A percentile compares a stretch with the other conserved stretches of the same genome.
These are phyloP conservation scores for Chiroxiphia lanceolata DNA, from an alignment of 2,797 vertebrate genomes.

Conservation along the genomic window DNA sequence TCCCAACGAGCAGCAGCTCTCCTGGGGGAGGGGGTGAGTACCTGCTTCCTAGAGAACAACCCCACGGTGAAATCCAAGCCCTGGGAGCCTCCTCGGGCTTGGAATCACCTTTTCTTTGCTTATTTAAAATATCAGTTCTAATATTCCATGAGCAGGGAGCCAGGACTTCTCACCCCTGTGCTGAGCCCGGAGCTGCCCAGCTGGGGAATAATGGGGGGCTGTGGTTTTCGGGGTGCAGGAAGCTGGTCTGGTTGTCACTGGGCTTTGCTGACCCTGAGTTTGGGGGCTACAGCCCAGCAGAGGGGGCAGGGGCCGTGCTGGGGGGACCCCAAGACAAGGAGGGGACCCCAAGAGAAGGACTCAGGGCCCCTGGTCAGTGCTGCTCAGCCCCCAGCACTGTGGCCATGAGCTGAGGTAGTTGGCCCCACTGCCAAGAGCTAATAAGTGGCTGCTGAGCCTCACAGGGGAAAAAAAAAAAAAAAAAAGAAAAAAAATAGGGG, in stretches of 20 bases:
- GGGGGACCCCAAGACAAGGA: neutral
- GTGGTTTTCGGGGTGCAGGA: neutral
- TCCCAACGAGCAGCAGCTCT: fast-evolving
- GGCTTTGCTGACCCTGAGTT: neutral
- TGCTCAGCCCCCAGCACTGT: neutral
- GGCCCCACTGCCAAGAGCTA: neutral
- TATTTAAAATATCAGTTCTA: neutral
- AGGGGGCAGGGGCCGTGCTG: neutral
- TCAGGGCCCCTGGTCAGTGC: neutral
- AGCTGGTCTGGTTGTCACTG: neutral
- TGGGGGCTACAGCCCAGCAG: neutral
- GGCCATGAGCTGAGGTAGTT: neutral
- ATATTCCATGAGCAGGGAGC: neutral
- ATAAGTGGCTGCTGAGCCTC: neutral
- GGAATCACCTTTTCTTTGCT: neutral
- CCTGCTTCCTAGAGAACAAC: neutral
- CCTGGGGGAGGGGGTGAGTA: neutral
- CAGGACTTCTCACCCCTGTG: neutral
- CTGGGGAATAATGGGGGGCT: neutral
- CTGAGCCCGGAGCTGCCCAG: neutral
- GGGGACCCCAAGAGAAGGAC: too few species aligned
- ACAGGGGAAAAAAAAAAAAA: neutral
- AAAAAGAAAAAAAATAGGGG: neutral
- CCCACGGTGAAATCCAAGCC: fast-evolving
- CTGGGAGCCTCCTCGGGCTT: neutral